Evolutionary conservation across 2,888 invertebrate species (phyloP), one percentile per base, ranked within the genome.

Genomic region (Napeogenes sylphis): DNA sequence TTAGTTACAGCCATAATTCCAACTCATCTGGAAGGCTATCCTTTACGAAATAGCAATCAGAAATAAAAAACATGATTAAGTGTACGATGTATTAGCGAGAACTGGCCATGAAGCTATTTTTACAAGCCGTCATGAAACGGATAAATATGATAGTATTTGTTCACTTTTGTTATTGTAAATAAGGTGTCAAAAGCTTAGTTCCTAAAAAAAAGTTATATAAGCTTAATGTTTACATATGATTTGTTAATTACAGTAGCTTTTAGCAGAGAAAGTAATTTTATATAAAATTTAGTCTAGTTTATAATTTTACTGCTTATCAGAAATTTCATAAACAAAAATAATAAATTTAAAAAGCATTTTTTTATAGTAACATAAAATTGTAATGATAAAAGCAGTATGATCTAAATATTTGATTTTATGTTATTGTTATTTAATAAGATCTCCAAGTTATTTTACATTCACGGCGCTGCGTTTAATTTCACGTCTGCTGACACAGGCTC

Each of bases 381-480:
- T 21, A 21, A 21, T 21, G 21, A 1, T 21, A 1, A 21, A 21
- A 21, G 21, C 21, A 21, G 21, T 21, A 21, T 0, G 21, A 1
- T 21, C 21, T 51, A 10, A 51, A 30, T 30, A 30, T 30, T 51
- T 51, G 30, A 51, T 13, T 59, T 55, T 32, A 63, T 63, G 62
- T 55, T 42, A 47, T 51, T 58, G 33, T 59, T 55, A 35, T 35
- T 58, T 62, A 62, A 62, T 35, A 21, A 47, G 47, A 47, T 51
- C 6, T 30, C 30, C 51, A 21, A 30, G 21, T 45, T 58, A 59
- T 59, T 55, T 58, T 63, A 63, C 45, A 46, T 59, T 55, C 45
- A 75, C 75, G 78, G 79, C 77, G 82, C 84, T 77, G 80, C 82
- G 84, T 87, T 86, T 87, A 88, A 88, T 88, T 88, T 85, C 81